Evolutionary conservation across 2,113 vertebrate species (phyloP).

Genomic region (Vanacampus margaritifer): DNA sequence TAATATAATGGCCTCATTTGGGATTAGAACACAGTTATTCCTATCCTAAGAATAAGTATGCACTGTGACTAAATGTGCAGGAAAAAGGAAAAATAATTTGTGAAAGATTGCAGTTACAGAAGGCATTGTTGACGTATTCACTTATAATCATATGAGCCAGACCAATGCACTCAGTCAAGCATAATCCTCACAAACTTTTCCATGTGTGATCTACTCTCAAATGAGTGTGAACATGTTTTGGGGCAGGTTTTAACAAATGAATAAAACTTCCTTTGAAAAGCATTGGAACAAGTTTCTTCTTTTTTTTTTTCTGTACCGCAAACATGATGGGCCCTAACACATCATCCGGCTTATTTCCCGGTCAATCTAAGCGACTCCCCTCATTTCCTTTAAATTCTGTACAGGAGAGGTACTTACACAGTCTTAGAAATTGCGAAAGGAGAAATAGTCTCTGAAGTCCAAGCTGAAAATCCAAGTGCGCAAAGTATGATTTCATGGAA

Average conservation of each 20-base stretch:
- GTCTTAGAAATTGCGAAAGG: too few species aligned
- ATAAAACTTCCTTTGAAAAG: too few species aligned
- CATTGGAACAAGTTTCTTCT: too few species aligned
- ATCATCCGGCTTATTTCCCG: too few species aligned
- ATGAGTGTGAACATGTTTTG: slow-evolving; percentile 14
- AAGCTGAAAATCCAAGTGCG: too few species aligned
- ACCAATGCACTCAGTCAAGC: neutral
- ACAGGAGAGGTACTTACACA: too few species aligned
- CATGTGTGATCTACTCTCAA: neutral
- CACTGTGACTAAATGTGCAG: neutral
- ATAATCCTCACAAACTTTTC: neutral
- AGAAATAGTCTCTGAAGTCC: too few species aligned
- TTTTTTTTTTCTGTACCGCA: too few species aligned
- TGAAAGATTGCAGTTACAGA: slow-evolving; percentile 1
- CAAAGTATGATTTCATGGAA: too few species aligned
- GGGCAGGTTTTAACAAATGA: neutral
- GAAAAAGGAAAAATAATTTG: neutral
- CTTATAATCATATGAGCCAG: neutral
- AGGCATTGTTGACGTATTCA: neutral
- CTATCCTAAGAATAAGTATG: neutral
- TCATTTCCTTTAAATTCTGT: too few species aligned
- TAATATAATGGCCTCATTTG: slow-evolving; percentile 12
- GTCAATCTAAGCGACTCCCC: too few species aligned
- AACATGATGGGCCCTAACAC: too few species aligned
- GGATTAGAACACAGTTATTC: slow-evolving; percentile 15